These are phyloP conservation scores for Sciaenops ocellatus DNA, from an alignment of 2,797 vertebrate species.

Conservation along the genomic window DNA sequence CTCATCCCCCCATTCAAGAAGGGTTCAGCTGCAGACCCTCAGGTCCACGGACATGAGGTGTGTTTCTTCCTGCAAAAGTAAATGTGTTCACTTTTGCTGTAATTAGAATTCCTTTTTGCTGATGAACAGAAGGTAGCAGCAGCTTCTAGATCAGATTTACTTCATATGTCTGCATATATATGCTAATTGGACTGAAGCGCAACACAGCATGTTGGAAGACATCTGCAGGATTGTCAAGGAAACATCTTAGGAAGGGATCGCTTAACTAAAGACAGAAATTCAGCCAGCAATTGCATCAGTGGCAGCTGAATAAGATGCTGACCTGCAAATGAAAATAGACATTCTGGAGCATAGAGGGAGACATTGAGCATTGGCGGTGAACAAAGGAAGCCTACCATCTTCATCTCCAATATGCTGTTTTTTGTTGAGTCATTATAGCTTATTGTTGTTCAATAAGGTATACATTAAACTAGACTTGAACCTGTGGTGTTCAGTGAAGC, in stretches of 20 bases:
- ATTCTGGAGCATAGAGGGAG: no score
- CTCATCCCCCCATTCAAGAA: not conserved
- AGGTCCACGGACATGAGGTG: not conserved
- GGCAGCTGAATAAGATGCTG: no score
- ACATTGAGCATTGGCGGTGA: no score
- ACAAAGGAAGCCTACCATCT: not conserved
- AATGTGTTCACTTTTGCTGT: no score
- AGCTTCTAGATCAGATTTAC: not conserved
- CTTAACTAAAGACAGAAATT: no score
- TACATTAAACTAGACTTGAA: no score
- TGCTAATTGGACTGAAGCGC: not conserved
- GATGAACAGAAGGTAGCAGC: no score
- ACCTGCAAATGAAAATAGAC: no score
- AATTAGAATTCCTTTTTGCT: no score
- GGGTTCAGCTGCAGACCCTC: not conserved
- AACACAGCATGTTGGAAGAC: not conserved
- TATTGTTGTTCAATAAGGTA: not conserved
- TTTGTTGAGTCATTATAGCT: not conserved
- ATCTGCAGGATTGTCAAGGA: not conserved
- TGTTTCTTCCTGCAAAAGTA: not conserved
- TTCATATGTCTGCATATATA: not conserved
- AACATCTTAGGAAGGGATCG: no score
- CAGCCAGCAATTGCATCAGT: no score
- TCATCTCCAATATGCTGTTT: not conserved
- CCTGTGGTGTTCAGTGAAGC: no score